Conservation (phyloP, 2,113 vertebrate species). For the Microtus pennsylvanicus region DNA sequence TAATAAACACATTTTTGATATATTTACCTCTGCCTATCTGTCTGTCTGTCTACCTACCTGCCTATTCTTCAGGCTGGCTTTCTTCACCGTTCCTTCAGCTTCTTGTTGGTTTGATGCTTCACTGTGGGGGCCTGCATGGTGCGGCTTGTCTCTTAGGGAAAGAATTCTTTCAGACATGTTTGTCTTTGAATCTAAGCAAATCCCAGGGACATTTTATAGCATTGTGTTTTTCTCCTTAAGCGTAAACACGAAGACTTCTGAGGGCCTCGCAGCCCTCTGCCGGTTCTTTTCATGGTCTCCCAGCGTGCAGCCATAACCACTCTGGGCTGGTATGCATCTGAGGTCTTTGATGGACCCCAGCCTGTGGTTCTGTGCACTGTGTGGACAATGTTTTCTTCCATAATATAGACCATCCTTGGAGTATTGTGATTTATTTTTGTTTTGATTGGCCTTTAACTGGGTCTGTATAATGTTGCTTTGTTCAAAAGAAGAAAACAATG, state of each 20-base stretch:
- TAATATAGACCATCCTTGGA: background rate
- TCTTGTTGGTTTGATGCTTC: background rate
- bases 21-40: background rate
- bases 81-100: background rate
- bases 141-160: background rate
- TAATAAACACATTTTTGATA: background rate
- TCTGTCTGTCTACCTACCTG: background rate
- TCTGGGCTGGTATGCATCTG: background rate
- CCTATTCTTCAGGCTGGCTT: background rate
- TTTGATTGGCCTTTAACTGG: slow-evolving; percentile 39
- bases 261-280: background rate
- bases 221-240: background rate
- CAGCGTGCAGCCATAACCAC: background rate
- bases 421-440: slow-evolving; percentile 16
- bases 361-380: background rate
- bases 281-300: rapidly evolving
- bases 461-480: slow-evolving; percentile 11
- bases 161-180: background rate
- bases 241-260: background rate
- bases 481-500: slow-evolving; percentile 47
- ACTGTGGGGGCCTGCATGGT: background rate
- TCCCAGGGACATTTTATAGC: background rate
- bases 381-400: background rate
- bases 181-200: slow-evolving; percentile 40
- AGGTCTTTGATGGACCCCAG: background rate